Percentiles rank a stretch among this genome's conserved stretches.
These are phyloP conservation scores for Panthera uncia DNA, from an alignment of 2,113 vertebrate species.

Conservation along the genomic window DNA sequence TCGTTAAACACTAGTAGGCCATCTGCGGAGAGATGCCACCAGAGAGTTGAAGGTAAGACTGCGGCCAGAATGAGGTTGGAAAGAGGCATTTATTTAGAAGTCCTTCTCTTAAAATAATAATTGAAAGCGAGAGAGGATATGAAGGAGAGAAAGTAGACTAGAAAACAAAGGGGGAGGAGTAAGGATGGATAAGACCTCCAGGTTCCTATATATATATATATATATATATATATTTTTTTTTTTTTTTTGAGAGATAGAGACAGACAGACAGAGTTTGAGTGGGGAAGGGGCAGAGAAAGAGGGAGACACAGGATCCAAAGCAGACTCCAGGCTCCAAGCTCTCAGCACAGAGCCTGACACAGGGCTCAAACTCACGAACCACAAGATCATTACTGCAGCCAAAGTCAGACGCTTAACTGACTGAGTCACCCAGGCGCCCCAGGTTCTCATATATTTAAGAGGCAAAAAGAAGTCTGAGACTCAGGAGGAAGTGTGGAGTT, in stretches of 20 bases:
- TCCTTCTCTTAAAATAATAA: constrained; percentile 22
- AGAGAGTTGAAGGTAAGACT: not conserved
- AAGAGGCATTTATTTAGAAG: not conserved
- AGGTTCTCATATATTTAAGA: not conserved
- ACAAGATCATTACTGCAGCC: too few relatives aligned
- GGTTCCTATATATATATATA: not conserved
- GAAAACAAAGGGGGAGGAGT: not conserved
- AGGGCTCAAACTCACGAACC: too few relatives aligned
- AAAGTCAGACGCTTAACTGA: too few relatives aligned
- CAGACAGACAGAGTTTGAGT: too few relatives aligned
- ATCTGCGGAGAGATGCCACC: not conserved
- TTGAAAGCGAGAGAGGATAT: not conserved
- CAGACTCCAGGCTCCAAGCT: too few relatives aligned
- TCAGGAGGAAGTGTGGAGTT: not conserved
- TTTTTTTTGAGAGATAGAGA: too few relatives aligned
- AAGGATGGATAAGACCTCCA: not conserved
- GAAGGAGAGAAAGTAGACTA: not conserved
- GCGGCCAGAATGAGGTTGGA: not conserved
- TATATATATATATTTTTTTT: too few relatives aligned
- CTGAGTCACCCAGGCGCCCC: too few relatives aligned
- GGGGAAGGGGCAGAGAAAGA: too few relatives aligned
- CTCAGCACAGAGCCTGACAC: too few relatives aligned
- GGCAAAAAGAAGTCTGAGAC: not conserved
- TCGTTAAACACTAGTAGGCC: not conserved
- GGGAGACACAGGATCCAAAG: too few relatives aligned